Percentiles rank a stretch among this genome's conserved stretches.
phyloP scores from a whole-genome alignment of 2,797 vertebrate genomes.

The Galagoides demidoff region DNA sequence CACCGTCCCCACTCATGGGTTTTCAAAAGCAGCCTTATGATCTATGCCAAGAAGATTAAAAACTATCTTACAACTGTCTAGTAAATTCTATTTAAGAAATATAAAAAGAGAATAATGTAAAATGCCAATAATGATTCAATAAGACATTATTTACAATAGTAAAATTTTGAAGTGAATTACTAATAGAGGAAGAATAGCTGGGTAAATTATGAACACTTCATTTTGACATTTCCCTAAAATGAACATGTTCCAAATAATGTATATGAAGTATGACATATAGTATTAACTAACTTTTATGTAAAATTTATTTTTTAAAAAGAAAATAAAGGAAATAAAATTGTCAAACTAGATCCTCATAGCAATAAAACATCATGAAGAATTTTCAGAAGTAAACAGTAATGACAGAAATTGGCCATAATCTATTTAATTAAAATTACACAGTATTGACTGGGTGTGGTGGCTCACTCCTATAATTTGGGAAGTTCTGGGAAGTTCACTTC shows the following conservation, averaged over 20 bases:
- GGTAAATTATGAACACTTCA: background rate
- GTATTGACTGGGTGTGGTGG: no score
- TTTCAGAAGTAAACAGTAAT: background rate
- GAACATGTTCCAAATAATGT: background rate
- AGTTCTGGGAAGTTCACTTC: no score
- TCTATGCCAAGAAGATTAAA: background rate
- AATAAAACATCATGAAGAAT: background rate
- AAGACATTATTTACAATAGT: background rate
- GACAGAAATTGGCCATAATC: background rate
- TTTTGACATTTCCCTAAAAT: background rate
- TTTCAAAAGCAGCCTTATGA: background rate
- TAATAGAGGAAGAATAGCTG: background rate
- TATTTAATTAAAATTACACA: background rate
- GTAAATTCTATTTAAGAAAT: background rate
- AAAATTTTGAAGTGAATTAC: background rate
- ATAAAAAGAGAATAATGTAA: background rate
- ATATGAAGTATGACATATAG: background rate
- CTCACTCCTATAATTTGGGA: no score
- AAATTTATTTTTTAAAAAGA: background rate
- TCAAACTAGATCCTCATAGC: background rate
- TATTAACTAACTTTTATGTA: background rate
- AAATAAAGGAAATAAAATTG: background rate
- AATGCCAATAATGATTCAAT: background rate
- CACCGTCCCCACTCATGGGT: no score
- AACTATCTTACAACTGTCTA: background rate